Evolutionary conservation across 2,797 vertebrate species (phyloP).

Genomic region (Caiman crocodilus): DNA sequence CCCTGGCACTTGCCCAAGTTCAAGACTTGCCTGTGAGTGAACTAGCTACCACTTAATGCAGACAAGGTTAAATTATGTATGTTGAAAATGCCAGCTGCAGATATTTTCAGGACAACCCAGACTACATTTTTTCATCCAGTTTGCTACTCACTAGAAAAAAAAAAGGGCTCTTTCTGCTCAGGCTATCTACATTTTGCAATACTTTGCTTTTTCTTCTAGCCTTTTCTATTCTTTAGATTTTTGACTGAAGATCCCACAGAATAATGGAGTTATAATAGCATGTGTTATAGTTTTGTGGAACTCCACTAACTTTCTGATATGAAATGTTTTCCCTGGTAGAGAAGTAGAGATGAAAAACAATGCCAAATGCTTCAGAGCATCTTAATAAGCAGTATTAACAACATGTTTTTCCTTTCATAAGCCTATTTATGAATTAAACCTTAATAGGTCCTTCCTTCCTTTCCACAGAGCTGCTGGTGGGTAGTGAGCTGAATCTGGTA

Average conservation of each 20-base stretch:
- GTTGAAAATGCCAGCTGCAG: not conserved
- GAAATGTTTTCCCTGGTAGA: not conserved
- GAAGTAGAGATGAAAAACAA: constrained; percentile 4
- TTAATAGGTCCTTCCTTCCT: not conserved
- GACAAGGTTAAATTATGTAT: not conserved
- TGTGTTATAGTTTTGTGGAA: not conserved
- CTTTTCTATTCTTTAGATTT: not conserved
- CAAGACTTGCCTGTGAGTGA: not conserved
- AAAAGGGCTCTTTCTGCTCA: not conserved
- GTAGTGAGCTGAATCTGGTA: not conserved
- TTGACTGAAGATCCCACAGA: not conserved
- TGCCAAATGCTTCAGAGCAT: not conserved
- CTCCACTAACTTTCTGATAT: not conserved
- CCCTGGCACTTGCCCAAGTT: not conserved
- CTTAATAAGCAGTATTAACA: constrained; percentile 1
- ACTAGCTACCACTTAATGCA: not conserved
- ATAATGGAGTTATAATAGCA: not conserved
- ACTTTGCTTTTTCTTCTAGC: not conserved
- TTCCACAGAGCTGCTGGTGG: not conserved
- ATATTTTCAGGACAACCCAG: no score
- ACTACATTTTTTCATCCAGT: no score
- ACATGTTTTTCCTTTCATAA: constrained; percentile 8
- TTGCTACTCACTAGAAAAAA: no score
- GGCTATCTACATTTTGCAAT: not conserved
- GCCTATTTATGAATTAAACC: not conserved